Base-by-base conservation (phyloP, 1,140 invertebrate genomes). In the Drosophila pseudoananassae region DNA sequence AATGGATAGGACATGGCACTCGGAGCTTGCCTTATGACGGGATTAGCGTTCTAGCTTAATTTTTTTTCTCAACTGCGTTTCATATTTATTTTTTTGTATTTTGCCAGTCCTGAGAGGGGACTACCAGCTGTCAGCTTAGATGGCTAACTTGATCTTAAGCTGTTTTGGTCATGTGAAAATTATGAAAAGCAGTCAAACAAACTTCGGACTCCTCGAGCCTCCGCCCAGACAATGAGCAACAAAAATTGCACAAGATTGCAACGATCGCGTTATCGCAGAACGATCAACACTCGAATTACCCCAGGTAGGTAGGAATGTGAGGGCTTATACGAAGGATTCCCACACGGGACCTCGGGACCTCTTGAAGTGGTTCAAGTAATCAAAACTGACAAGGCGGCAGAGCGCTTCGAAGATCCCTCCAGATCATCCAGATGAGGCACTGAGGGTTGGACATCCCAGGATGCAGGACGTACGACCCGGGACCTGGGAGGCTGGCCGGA, bases 121-220 rank as follows among this genome's bases (percentile, higher is more conserved):
- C 78, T 87, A 70, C 78, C 82, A 87, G 74, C 82, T 88, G 82
- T 87, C 82, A 69, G 82, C 82, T 87, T 87, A 87, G 70, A 78
- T 75, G 82, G 82, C 82, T 87, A 87, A 87, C 82, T 87, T 87
- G 82, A 87, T 88, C 83, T 88, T 87, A 87, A 87, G 82, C 82
- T 87, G 82, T 87, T 87, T 87, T 87, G 82, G 83, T 87, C 82
- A 87, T 87, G 82, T 87, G 82, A 87, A 88, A 87, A 87, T 87
- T 88, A 88, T 88, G 78, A 69, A 73, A 85, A 87, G 69, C 69
- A 52, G 78, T 60, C 58, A 50, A 71, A 54, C 63, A 56, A 58
- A 73, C 59, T 61, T 71, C 43, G 78, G 71, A 76, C 49, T 51
- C 58, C 23, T 71, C 43, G 65, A 54, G 71, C 38, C 38, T 58